Conservation (phyloP, 2,113 vertebrate genomes). For the Geothlypis trichas region DNA sequence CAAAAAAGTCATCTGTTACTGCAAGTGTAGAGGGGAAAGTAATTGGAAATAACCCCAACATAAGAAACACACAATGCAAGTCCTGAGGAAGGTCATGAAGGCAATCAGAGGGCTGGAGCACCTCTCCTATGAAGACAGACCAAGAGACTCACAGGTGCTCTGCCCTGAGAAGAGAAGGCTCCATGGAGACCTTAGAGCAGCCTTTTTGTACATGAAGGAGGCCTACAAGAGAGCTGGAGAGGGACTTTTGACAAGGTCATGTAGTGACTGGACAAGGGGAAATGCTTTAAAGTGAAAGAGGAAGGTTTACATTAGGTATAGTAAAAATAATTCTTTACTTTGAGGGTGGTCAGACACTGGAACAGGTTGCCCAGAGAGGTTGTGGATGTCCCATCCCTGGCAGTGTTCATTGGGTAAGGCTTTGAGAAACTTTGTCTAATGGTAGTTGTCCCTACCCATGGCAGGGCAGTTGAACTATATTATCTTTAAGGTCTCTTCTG, state of each 20-base stretch:
- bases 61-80: not conserved
- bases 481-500: not conserved
- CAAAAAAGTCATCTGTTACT: not conserved
- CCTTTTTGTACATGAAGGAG: not conserved
- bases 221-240: not conserved
- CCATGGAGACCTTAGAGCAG: not conserved
- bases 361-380: not conserved
- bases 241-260: not conserved
- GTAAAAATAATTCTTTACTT: not conserved
- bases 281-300: not conserved
- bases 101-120: not conserved
- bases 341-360: not conserved
- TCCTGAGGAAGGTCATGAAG: not conserved
- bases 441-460: not conserved
- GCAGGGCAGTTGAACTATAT: not conserved
- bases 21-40: not conserved
- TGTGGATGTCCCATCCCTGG: not conserved
- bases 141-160: not conserved
- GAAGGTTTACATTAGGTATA: not conserved
- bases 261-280: not conserved
- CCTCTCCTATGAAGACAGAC: not conserved
- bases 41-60: not conserved
- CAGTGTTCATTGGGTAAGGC: not conserved
- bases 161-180: not conserved
- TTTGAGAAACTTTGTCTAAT: not conserved